A percentile compares a stretch with the other conserved stretches of the same genome.
These are phyloP conservation scores for Hypocryptadius cinnamomeus DNA, from an alignment of 2,113 vertebrate species.

Conservation along the genomic window DNA sequence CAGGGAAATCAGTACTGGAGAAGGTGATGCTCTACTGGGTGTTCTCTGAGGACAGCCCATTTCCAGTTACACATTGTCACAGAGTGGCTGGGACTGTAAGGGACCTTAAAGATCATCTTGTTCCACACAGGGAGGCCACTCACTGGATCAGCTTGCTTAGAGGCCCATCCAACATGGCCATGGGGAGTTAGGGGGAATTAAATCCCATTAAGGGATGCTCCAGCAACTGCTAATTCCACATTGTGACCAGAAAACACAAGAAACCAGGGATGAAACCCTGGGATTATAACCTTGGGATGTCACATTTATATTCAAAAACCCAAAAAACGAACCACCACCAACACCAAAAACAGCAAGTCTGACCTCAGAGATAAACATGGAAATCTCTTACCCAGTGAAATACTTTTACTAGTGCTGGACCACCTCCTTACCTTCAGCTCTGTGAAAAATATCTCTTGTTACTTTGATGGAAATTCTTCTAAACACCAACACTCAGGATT, in stretches of 20 bases:
- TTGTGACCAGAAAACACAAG: neutral
- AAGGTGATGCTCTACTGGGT: neutral
- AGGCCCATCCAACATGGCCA: neutral
- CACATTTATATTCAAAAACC: neutral
- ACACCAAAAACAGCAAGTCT: neutral
- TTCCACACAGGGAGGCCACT: neutral
- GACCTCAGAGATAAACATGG: neutral
- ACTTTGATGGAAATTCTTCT: neutral
- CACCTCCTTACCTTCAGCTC: neutral
- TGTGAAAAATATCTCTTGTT: neutral
- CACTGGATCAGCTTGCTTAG: neutral
- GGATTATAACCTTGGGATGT: rapidly evolving
- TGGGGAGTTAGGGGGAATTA: neutral
- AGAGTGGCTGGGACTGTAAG: neutral
- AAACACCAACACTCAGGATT: neutral
- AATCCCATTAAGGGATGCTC: neutral
- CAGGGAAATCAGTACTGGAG: rapidly evolving
- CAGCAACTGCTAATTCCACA: neutral
- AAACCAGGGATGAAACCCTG: neutral
- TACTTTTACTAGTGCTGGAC: neutral
- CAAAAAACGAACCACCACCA: neutral
- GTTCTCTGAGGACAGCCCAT: neutral
- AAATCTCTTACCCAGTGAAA: neutral
- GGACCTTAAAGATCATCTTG: neutral
- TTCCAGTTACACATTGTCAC: neutral